Conservation (phyloP, 2,888 invertebrate species). For the Acrobasis suavella region DNA sequence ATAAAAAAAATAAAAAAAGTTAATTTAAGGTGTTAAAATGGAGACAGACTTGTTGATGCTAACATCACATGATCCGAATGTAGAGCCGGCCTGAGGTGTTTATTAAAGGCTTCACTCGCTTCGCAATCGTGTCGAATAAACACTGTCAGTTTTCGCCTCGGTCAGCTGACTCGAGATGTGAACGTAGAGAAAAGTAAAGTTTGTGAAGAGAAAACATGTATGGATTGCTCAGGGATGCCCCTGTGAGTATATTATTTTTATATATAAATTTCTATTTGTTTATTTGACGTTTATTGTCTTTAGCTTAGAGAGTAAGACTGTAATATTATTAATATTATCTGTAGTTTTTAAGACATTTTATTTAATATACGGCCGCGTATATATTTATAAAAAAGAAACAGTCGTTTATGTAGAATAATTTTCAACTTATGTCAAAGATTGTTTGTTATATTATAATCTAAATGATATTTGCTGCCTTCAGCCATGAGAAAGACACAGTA, state of each 20-base stretch:
- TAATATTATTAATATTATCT: too few relatives aligned
- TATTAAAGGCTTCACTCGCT: slow-evolving; percentile 21
- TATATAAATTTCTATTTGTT: too few relatives aligned
- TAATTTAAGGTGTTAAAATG: background rate
- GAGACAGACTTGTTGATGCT: background rate
- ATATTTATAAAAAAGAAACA: too few relatives aligned
- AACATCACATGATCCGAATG: slow-evolving; percentile 6
- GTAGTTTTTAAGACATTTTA: too few relatives aligned
- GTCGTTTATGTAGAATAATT: too few relatives aligned
- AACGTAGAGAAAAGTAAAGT: slow-evolving; percentile 8
- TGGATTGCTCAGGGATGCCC: slow-evolving; percentile 11
- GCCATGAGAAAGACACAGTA: background rate
- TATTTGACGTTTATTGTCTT: too few relatives aligned
- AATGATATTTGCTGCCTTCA: background rate
- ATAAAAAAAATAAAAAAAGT: too few relatives aligned
- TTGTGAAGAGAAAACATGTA: slow-evolving; percentile 3
- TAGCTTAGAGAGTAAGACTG: too few relatives aligned
- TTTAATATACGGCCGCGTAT: too few relatives aligned
- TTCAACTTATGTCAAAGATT: too few relatives aligned
- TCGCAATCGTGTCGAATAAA: slow-evolving; percentile 1
- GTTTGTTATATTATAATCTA: too few relatives aligned
- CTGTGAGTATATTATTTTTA: slow-evolving; percentile 14
- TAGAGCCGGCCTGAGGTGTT: slow-evolving; percentile 10
- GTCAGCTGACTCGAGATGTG: background rate
- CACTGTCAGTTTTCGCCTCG: slow-evolving; percentile 10